Conservation (phyloP, 2,797 vertebrate species). For the Gadopsis bispinosus region DNA sequence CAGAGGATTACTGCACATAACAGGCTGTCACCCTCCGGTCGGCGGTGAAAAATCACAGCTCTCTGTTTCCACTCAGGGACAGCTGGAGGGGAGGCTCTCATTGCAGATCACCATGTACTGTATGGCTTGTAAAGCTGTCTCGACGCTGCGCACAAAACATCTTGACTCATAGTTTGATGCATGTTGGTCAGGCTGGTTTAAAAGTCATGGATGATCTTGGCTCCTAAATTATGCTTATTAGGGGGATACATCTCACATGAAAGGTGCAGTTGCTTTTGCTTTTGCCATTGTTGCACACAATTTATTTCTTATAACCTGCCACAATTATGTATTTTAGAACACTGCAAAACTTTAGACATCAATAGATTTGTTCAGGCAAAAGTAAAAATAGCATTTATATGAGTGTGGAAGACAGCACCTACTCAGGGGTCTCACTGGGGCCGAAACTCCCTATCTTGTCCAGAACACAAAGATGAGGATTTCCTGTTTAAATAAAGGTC, state of each 20-base stretch:
- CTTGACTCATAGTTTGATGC: background rate
- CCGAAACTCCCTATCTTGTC: background rate
- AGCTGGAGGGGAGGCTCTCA: conserved; percentile 29
- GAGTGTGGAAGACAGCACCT: background rate
- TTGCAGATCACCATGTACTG: background rate
- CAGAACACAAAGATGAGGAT: background rate
- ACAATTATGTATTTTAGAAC: background rate
- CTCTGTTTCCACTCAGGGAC: conserved; percentile 62
- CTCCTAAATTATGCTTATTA: background rate
- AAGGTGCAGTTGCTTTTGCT: background rate
- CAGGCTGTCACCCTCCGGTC: conserved; percentile 38
- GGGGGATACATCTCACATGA: background rate
- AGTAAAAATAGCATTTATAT: background rate
- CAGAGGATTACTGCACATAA: conserved; percentile 48
- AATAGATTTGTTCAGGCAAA: background rate
- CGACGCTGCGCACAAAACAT: background rate
- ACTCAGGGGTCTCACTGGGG: no score
- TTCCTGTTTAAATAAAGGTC: background rate
- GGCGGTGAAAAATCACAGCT: conserved; percentile 51
- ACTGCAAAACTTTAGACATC: background rate
- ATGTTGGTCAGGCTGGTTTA: background rate
- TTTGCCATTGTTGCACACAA: background rate
- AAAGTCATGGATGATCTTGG: background rate
- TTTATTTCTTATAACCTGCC: background rate
- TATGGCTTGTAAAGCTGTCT: conserved; percentile 37